Evolutionary conservation across 2,888 invertebrate genomes (phyloP).

Genomic region (Drosophila neoperkinsi): DNA sequence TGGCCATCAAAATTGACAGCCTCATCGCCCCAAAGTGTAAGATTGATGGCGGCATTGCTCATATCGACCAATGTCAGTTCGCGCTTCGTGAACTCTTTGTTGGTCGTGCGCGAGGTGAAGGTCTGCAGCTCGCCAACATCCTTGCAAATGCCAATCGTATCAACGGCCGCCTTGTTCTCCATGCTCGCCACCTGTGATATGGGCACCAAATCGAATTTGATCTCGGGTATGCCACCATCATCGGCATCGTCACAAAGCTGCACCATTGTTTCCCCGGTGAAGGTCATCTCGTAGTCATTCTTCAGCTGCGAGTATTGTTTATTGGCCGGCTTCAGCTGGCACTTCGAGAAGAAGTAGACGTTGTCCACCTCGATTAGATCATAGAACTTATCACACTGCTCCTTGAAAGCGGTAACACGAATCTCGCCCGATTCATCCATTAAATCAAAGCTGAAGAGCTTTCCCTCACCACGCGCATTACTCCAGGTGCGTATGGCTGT

Average conservation of each 20-base stretch:
- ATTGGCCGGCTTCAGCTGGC: slow-evolving; percentile 96
- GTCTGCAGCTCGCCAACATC: slow-evolving; percentile 89
- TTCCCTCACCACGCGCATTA: slow-evolving; percentile 96
- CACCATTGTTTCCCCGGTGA: slow-evolving; percentile 90
- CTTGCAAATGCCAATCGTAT: slow-evolving; percentile 96
- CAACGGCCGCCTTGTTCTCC: slow-evolving; percentile 89
- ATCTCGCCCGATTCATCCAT: slow-evolving; percentile 98
- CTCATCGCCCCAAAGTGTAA: slow-evolving; percentile 96
- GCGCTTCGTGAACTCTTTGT: slow-evolving; percentile 94
- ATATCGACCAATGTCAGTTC: slow-evolving; percentile 95
- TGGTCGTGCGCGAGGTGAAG: slow-evolving; percentile 90
- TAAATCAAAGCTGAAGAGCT: slow-evolving; percentile 96
- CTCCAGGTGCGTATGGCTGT: slow-evolving; percentile 93
- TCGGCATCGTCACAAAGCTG: slow-evolving; percentile 86
- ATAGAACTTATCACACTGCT: slow-evolving; percentile 94
- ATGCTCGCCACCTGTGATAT: slow-evolving; percentile 90
- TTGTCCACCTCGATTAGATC: slow-evolving; percentile 95
- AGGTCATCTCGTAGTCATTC: slow-evolving; percentile 98
- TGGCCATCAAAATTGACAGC: slow-evolving; percentile 93
- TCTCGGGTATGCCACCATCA: slow-evolving; percentile 89
- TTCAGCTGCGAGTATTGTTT: slow-evolving; percentile 93
- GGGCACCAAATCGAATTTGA: slow-evolving; percentile 91
- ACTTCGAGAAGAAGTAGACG: slow-evolving; percentile 94
- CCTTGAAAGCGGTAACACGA: slow-evolving; percentile 95
- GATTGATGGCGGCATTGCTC: slow-evolving; percentile 90